Evolutionary conservation across 2,113 vertebrate genomes (phyloP).

Genomic region (Poeciliopsis occidentalis): DNA sequence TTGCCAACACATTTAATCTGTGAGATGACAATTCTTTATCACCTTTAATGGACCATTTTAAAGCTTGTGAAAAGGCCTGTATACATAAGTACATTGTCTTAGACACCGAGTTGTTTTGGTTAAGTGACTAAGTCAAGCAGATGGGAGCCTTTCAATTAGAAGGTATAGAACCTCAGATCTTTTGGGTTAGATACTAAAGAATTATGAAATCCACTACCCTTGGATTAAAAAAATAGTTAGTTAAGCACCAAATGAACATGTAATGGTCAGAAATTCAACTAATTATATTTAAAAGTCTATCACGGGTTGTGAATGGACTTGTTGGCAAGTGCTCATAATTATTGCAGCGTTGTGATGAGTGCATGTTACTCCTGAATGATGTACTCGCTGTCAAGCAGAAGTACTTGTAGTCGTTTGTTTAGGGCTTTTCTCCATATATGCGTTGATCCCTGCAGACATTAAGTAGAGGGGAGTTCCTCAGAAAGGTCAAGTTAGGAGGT

Average conservation of each 20-base stretch:
- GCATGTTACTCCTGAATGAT: not conserved
- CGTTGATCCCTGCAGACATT: slow-evolving; percentile 24
- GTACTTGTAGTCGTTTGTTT: not conserved
- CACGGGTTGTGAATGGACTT: not conserved
- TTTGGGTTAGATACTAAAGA: too few relatives aligned
- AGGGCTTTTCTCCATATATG: slow-evolving; percentile 1
- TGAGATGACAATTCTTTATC: not conserved
- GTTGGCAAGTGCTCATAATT: not conserved
- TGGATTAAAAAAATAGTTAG: too few relatives aligned
- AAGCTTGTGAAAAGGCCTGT: not conserved
- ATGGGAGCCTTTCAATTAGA: not conserved
- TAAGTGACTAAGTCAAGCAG: not conserved
- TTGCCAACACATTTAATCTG: not conserved
- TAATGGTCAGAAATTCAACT: too few relatives aligned
- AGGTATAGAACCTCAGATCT: not conserved
- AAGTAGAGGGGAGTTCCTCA: slow-evolving; percentile 39
- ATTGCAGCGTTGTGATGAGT: not conserved
- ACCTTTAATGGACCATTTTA: not conserved
- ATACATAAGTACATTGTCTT: not conserved
- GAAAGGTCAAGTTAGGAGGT: slow-evolving; percentile 57
- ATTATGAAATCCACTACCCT: too few relatives aligned
- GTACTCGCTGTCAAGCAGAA: not conserved
- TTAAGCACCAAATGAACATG: too few relatives aligned
- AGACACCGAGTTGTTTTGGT: not conserved
- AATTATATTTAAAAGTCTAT: too few relatives aligned